These are phyloP conservation scores for Oreochromis tanganicae DNA, from an alignment of 2,113 vertebrate species.

Conservation along the genomic window DNA sequence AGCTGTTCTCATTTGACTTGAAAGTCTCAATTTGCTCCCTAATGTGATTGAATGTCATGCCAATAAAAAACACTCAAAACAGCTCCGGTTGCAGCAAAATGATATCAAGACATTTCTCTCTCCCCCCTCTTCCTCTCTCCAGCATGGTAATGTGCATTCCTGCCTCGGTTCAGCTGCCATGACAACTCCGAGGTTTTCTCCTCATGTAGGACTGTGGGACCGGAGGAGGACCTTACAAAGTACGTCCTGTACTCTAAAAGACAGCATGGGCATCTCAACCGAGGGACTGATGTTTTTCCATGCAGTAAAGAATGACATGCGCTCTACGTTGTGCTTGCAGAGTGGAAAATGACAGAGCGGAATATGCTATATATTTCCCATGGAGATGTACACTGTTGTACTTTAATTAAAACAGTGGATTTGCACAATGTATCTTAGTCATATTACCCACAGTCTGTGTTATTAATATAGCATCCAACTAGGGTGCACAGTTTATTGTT, in stretches of 20 bases:
- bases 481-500: not conserved
- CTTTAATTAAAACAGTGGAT: not conserved
- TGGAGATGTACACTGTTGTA: not conserved
- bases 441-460: not conserved
- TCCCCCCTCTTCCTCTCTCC: not conserved
- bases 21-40: conserved; percentile 5
- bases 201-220: not conserved
- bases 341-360: not conserved
- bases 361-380: not conserved
- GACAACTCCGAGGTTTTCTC: conserved; percentile 51
- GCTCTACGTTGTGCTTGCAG: not conserved
- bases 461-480: not conserved
- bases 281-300: not conserved
- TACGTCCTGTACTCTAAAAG: not conserved
- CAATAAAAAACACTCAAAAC: conserved; percentile 7
- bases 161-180: conserved; percentile 55
- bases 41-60: not conserved
- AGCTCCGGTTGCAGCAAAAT: not conserved
- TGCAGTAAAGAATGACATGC: not conserved
- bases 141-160: conserved; percentile 49
- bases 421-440: not conserved
- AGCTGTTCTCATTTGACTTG: not conserved
- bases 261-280: not conserved
- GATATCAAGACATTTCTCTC: not conserved
- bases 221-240: conserved; percentile 1